Percentiles rank a stretch among this genome's conserved stretches.
Conservation (phyloP, 1,140 invertebrate species). For the Drosophila pectinifera region DNA sequence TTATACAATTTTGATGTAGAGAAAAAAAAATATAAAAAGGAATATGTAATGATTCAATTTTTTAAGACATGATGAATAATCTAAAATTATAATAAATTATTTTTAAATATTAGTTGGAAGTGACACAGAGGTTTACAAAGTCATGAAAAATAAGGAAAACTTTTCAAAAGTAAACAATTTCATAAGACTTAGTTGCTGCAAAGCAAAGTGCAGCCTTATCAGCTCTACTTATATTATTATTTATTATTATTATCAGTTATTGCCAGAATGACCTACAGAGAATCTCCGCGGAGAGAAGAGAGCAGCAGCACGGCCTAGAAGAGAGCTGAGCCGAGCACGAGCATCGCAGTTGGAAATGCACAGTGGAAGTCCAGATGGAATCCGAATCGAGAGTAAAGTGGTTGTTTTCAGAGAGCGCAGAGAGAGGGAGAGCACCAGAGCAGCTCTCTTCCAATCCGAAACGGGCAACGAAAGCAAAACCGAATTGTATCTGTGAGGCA, state of each 20-base stretch:
- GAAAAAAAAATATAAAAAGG: background rate
- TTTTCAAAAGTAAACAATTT: background rate
- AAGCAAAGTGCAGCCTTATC: no score
- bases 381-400: conserved; percentile 67
- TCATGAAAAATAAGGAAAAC: background rate
- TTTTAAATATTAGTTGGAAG: background rate
- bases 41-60: background rate
- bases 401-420: conserved; percentile 57
- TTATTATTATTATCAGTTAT: conserved; percentile 22
- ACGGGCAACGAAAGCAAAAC: conserved; percentile 70
- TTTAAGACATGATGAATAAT: no score
- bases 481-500: conserved; percentile 45
- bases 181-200: background rate
- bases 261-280: conserved; percentile 41
- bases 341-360: conserved; percentile 50
- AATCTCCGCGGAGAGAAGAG: background rate
- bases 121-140: background rate
- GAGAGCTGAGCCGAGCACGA: conserved; percentile 1
- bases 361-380: conserved; percentile 57
- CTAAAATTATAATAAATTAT: background rate
- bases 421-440: conserved; percentile 3
- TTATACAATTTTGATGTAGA: no score
- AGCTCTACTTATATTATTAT: background rate
- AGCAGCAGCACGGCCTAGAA: background rate
- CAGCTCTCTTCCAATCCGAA: conserved; percentile 51